Evolutionary conservation across 35 echinoderm and acorn worm species (phyloP).

Genomic region (Chiridota heheva): DNA sequence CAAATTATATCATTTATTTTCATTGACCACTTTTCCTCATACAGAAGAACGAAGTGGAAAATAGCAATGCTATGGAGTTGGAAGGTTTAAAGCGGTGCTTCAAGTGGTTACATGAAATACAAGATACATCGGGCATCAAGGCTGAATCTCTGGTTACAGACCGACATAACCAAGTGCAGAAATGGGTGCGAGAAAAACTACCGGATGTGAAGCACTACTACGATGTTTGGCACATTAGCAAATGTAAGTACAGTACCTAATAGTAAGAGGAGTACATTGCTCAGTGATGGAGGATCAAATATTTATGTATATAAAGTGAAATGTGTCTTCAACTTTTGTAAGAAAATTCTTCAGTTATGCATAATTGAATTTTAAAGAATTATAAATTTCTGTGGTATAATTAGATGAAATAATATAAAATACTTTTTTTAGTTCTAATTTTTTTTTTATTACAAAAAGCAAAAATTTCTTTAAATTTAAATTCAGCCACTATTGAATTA

Average conservation of each 20-base stretch:
- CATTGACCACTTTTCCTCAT: background rate
- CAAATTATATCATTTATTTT: background rate
- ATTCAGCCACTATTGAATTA: too few species aligned
- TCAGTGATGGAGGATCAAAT: too few species aligned
- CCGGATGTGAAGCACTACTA: constrained; percentile 5
- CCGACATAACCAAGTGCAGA: background rate
- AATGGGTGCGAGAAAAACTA: constrained; percentile 40
- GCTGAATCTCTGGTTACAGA: background rate
- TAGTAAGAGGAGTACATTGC: too few species aligned
- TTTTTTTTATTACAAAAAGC: too few species aligned
- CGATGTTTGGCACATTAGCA: constrained; percentile 44
- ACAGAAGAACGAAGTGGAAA: constrained; percentile 50
- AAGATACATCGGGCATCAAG: background rate
- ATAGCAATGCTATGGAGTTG: constrained; percentile 42
- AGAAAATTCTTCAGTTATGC: too few species aligned
- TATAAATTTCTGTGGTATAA: too few species aligned
- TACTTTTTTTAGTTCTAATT: too few species aligned
- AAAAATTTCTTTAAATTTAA: too few species aligned
- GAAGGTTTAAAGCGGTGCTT: background rate
- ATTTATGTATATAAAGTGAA: too few species aligned
- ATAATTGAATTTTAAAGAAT: too few species aligned
- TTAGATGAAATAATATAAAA: too few species aligned
- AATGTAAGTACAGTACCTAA: constrained; percentile 44
- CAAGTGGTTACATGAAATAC: background rate
- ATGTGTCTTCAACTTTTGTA: too few species aligned